Evolutionary conservation across 2,888 invertebrate genomes (phyloP).

Genomic region (Morpho helenor): DNA sequence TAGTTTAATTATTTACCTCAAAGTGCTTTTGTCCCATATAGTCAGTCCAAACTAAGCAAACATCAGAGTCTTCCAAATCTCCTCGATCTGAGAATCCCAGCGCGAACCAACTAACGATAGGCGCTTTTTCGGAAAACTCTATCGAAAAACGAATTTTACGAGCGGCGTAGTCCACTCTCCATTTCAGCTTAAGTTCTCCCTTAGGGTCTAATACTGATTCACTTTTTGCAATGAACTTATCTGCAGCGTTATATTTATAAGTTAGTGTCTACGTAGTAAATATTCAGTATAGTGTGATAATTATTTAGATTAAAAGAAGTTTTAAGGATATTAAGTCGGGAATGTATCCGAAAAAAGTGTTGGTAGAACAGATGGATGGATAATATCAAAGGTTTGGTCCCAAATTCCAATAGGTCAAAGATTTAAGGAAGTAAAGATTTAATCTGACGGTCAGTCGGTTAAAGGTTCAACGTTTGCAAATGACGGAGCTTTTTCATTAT

Average conservation of each 20-base stretch:
- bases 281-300: no score
- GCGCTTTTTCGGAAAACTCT: conserved; percentile 63
- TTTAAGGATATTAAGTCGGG: no score
- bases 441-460: no score
- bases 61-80: conserved; percentile 85
- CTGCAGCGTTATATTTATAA: conserved; percentile 28
- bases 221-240: conserved; percentile 50
- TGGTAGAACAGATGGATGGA: no score
- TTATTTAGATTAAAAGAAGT: no score
- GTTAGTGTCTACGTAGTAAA: neutral
- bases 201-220: conserved; percentile 63
- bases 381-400: no score
- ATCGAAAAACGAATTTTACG: conserved; percentile 70
- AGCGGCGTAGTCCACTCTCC: conserved; percentile 56
- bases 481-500: no score
- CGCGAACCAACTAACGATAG: conserved; percentile 85
- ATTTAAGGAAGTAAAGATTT: no score
- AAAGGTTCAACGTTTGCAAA: no score
- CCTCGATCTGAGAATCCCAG: conserved; percentile 93
- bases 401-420: no score
- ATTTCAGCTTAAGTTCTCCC: conserved; percentile 59
- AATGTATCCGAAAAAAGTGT: no score
- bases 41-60: conserved; percentile 89
- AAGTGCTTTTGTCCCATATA: conserved; percentile 79
- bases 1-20: conserved; percentile 43